Base-by-base conservation (phyloP, 2,797 vertebrate species). In the Threskiornis aethiopicus region DNA sequence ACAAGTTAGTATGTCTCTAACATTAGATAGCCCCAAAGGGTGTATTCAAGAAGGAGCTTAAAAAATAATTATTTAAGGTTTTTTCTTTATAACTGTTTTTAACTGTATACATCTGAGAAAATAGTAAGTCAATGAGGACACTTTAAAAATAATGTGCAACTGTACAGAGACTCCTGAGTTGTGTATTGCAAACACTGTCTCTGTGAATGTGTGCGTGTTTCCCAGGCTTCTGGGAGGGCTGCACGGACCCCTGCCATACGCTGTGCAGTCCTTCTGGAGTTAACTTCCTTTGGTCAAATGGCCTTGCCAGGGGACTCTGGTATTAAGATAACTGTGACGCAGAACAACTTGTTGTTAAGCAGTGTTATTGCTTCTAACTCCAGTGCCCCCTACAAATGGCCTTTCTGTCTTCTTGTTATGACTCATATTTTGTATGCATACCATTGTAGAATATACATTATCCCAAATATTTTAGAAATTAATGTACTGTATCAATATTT, bases 401-500 rank as follows among this genome's bases (percentile, higher is more conserved):
- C 73, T 84, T 87, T 80, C 61, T 62, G 22, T 71, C 65, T 76
- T 70, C 44, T 78, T 86, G 35, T 55, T 77, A 24, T 18, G 37
- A 35, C 46, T 76, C 35, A 8, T 84, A 7, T 49, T 85, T 81
- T 35, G 26, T 58, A 47, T 84, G 91, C 77, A 31, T 51, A 44
- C 13, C 1, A 1, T 9, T 87, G 61, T 54, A 59, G 54, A 91
- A 67, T 57, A 78, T 37, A 42, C 24, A 41, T 90, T 62, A 84
- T 55, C 58, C 28, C 11, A 69, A 88, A 93, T 84, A 84, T 86
- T 91, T 93, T 54, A 76, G 79, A 88, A 81, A 69, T 84, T 88
- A 94, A 88, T 94, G 76, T 84, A 69, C 82, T 95, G 66, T 93
- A 73, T 77, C 70, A 52, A 16, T 87, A 87, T 93, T 95, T 87